Percentiles rank a stretch among this genome's conserved stretches.
phyloP scores from a whole-genome alignment of 2,888 invertebrate species.

The Papilio demoleus region DNA sequence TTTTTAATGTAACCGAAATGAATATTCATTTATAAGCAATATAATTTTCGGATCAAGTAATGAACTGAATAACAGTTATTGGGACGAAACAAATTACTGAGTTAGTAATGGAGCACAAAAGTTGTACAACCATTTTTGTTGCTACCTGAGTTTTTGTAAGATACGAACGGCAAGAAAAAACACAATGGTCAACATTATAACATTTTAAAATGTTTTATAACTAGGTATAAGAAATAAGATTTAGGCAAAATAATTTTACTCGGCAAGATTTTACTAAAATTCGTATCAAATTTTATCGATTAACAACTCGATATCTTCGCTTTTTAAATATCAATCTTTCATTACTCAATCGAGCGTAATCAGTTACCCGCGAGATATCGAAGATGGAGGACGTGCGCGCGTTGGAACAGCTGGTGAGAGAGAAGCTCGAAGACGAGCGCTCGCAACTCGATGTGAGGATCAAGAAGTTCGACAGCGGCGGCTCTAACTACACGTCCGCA shows the following conservation, averaged over 20 bases:
- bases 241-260: background rate
- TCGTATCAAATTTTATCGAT: background rate
- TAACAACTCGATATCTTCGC: background rate
- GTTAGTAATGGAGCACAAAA: background rate
- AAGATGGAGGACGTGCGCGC: slow-evolving; percentile 31
- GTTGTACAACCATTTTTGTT: background rate
- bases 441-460: slow-evolving; percentile 47
- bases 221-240: background rate
- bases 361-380: slow-evolving; percentile 16
- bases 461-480: slow-evolving; percentile 51
- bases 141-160: background rate
- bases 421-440: slow-evolving; percentile 7
- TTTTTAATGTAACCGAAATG: too few species aligned
- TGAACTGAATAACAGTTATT: too few species aligned
- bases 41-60: too few species aligned
- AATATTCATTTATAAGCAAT: too few species aligned
- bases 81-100: too few species aligned
- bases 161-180: background rate
- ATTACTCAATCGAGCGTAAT: background rate
- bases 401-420: slow-evolving; percentile 7
- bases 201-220: background rate
- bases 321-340: background rate
- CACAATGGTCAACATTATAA: background rate
- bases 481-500: slow-evolving; percentile 41
- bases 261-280: background rate